phyloP scores from a whole-genome alignment of 2,797 vertebrate species.

The Saxicola maurus region DNA sequence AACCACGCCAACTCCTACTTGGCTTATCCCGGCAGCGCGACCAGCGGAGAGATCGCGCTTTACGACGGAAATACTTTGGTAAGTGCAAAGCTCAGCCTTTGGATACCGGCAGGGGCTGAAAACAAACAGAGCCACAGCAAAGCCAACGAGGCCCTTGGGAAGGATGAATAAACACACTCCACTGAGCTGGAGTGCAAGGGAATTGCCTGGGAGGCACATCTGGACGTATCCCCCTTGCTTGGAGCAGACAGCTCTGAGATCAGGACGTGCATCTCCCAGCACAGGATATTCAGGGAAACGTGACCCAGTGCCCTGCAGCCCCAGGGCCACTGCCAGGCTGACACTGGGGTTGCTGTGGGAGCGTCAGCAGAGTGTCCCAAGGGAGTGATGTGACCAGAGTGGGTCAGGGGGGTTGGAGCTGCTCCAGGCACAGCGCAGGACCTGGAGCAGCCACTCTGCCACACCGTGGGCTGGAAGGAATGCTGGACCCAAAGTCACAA shows the following conservation, averaged over 20 bases:
- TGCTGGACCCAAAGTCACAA: fast-evolving
- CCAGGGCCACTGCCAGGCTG: background rate
- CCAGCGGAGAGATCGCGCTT: conserved; percentile 86
- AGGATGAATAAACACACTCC: conserved; percentile 10
- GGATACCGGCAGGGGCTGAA: conserved; percentile 24
- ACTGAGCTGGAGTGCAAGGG: background rate
- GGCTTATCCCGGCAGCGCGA: conserved; percentile 88
- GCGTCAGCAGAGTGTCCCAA: fast-evolving
- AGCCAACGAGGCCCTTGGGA: conserved; percentile 19
- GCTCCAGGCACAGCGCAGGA: background rate
- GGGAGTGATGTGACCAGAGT: background rate
- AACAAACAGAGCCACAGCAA: conserved; percentile 43
- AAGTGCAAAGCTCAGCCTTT: conserved; percentile 53
- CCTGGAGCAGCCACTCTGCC: background rate
- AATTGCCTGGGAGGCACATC: background rate
- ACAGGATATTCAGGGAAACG: background rate
- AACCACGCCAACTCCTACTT: conserved; percentile 92
- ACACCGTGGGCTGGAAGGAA: fast-evolving
- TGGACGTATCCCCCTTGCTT: background rate
- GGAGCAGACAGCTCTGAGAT: background rate
- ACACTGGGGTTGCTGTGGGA: background rate
- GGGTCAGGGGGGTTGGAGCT: background rate
- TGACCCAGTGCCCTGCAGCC: background rate
- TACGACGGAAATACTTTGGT: conserved; percentile 92
- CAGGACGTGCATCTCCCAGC: background rate